phyloP scores from a whole-genome alignment of 2,113 vertebrate species.

The Siniperca knerii region DNA sequence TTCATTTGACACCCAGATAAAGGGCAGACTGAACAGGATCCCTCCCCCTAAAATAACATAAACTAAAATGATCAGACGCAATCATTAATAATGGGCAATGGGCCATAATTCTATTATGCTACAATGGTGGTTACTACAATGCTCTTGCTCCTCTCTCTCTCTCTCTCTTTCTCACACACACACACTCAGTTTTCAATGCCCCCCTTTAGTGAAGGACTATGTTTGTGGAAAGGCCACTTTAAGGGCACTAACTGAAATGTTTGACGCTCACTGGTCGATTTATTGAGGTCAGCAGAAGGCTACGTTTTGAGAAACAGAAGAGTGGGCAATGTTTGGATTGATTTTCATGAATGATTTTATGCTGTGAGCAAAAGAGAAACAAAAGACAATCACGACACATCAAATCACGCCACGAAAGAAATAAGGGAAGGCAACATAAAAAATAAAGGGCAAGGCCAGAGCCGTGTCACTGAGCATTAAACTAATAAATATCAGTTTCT shows the following conservation, averaged over 20 bases:
- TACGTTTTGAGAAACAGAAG: slow-evolving; percentile 70
- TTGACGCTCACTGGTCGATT: slow-evolving; percentile 77
- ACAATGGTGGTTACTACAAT: slow-evolving; percentile 20
- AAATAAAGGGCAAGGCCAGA: slow-evolving; percentile 64
- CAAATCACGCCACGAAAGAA: slow-evolving; percentile 72
- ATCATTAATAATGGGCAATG: slow-evolving; percentile 42
- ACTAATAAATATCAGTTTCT: slow-evolving; percentile 66
- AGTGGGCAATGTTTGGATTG: slow-evolving; percentile 69
- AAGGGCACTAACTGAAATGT: slow-evolving; percentile 79
- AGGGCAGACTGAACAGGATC: slow-evolving; percentile 1
- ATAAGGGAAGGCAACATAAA: slow-evolving; percentile 49
- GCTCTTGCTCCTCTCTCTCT: neutral
- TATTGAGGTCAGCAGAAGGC: slow-evolving; percentile 83
- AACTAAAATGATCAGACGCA: slow-evolving; percentile 27
- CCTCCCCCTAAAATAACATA: slow-evolving; percentile 16
- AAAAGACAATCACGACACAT: slow-evolving; percentile 74
- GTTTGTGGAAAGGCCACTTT: slow-evolving; percentile 77
- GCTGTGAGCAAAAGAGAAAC: slow-evolving; percentile 71
- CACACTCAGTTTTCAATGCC: slow-evolving; percentile 26
- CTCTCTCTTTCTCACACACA: neutral
- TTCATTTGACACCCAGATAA: slow-evolving; percentile 15
- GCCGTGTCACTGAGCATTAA: slow-evolving; percentile 64
- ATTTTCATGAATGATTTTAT: slow-evolving; percentile 81
- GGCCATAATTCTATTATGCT: slow-evolving; percentile 40
- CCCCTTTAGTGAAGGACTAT: slow-evolving; percentile 60